These are phyloP conservation scores for Drosophila melanica DNA, from an alignment of 1,140 invertebrate genomes.

Conservation along the genomic window DNA sequence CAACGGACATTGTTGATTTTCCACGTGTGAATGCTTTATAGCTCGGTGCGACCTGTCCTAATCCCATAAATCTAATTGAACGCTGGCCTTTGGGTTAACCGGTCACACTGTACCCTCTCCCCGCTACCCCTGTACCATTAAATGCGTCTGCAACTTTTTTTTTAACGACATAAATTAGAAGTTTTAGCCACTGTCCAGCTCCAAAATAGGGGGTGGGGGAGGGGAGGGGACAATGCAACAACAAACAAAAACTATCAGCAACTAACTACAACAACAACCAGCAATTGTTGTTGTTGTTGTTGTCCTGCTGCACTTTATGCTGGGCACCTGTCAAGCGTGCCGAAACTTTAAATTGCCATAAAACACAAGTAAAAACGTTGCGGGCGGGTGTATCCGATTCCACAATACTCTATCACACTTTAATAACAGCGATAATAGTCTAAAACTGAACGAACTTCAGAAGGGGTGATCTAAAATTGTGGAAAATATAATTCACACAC, in stretches of 20 bases:
- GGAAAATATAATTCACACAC: too few relatives aligned
- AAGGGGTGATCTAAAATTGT: too few relatives aligned
- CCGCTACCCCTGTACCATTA: too few relatives aligned
- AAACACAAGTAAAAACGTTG: slow-evolving; percentile 28
- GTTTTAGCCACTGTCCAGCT: slow-evolving; percentile 35
- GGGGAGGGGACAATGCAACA: slow-evolving; percentile 58
- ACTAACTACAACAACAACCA: neutral
- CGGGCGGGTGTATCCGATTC: too few relatives aligned
- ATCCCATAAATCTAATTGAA: slow-evolving; percentile 76
- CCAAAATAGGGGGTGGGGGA: too few relatives aligned
- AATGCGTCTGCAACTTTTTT: slow-evolving; percentile 61
- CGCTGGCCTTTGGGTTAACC: slow-evolving; percentile 67
- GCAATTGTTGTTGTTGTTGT: slow-evolving; percentile 26
- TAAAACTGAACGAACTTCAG: too few relatives aligned
- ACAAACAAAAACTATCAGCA: slow-evolving; percentile 10
- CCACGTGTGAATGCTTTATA: slow-evolving; percentile 55
- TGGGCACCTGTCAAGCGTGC: slow-evolving; percentile 34
- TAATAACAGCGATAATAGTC: too few relatives aligned
- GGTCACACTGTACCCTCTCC: slow-evolving; percentile 42
- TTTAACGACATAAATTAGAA: slow-evolving; percentile 72
- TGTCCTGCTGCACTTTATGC: slow-evolving; percentile 28
- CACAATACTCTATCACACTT: too few relatives aligned
- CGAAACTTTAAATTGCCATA: slow-evolving; percentile 66
- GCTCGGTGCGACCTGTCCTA: slow-evolving; percentile 60
- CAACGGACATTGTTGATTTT: slow-evolving; percentile 37